Conservation (phyloP, 1,140 invertebrate species). For the Magallana gigas region DNA sequence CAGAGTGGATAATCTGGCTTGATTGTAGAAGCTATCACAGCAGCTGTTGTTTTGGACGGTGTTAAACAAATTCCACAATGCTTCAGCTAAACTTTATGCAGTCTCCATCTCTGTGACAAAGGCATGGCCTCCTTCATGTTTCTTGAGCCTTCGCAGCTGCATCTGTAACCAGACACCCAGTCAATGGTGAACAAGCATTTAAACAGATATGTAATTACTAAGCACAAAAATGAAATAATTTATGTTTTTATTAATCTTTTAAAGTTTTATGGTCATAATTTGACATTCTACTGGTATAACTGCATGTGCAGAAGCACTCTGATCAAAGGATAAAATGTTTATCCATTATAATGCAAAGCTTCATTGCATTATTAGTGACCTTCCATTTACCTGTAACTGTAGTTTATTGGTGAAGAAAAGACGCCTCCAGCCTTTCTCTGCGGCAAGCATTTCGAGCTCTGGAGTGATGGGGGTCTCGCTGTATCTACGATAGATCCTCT, state of each 20-base stretch:
- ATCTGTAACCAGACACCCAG: not conserved
- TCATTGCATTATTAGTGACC: no score
- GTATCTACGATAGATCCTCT: slow-evolving; percentile 62
- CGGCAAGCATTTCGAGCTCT: slow-evolving; percentile 63
- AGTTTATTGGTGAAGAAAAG: slow-evolving; percentile 73
- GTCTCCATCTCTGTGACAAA: slow-evolving; percentile 22
- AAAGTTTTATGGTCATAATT: no score
- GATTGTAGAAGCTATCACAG: slow-evolving; percentile 13
- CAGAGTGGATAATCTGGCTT: not conserved
- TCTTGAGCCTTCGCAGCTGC: not conserved
- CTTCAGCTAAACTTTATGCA: not conserved
- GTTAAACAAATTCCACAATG: not conserved
- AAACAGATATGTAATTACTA: no score
- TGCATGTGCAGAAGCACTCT: no score
- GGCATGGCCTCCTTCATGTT: slow-evolving; percentile 7
- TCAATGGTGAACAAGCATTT: no score
- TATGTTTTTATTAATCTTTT: no score
- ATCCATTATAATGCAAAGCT: no score
- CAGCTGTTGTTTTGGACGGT: not conserved
- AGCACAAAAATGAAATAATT: no score
- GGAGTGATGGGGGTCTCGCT: slow-evolving; percentile 62
- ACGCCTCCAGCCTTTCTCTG: slow-evolving; percentile 68
- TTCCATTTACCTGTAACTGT: slow-evolving; percentile 68
- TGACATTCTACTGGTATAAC: no score
- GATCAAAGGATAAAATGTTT: no score